These are phyloP conservation scores for Oceanodroma leucorhoa DNA, from an alignment of 2,797 vertebrate genomes.

Conservation along the genomic window DNA sequence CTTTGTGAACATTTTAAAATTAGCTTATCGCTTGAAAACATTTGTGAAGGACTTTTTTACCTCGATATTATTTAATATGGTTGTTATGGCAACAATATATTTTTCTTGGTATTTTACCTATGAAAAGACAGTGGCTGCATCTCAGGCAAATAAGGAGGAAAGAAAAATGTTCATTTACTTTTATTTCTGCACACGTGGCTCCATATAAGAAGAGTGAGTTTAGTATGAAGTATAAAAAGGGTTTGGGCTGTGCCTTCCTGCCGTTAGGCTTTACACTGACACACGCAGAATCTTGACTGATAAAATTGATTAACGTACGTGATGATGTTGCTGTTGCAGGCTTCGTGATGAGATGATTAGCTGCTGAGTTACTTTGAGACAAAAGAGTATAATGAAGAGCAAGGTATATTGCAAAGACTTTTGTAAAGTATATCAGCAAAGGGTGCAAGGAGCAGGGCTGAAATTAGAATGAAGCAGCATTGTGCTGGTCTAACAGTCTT, in stretches of 20 bases:
- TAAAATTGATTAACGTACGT: not conserved
- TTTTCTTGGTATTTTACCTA: slow-evolving; percentile 39
- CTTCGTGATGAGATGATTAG: not conserved
- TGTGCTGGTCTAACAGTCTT: not conserved
- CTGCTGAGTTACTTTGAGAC: not conserved
- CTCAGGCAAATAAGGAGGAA: not conserved
- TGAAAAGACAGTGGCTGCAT: not conserved
- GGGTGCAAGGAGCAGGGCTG: not conserved
- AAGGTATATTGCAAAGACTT: not conserved
- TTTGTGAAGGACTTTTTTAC: slow-evolving; percentile 30
- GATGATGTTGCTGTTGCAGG: not conserved
- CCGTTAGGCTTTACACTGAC: not conserved
- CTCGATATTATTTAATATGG: slow-evolving; percentile 54
- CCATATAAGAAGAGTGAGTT: not conserved
- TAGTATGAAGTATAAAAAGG: not conserved
- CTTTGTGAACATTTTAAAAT: slow-evolving; percentile 51
- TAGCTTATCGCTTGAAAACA: slow-evolving; percentile 69
- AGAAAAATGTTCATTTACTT: not conserved
- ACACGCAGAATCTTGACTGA: not conserved
- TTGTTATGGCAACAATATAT: slow-evolving; percentile 49
- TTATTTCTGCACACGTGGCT: not conserved
- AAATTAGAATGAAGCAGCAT: not conserved
- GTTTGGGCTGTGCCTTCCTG: not conserved
- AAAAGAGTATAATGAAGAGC: not conserved
- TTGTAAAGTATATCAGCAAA: not conserved